Evolutionary conservation across 2,888 invertebrate genomes (phyloP), one percentile per base, ranked within the genome.

Genomic region (Synanthedon formicaeformis): DNA sequence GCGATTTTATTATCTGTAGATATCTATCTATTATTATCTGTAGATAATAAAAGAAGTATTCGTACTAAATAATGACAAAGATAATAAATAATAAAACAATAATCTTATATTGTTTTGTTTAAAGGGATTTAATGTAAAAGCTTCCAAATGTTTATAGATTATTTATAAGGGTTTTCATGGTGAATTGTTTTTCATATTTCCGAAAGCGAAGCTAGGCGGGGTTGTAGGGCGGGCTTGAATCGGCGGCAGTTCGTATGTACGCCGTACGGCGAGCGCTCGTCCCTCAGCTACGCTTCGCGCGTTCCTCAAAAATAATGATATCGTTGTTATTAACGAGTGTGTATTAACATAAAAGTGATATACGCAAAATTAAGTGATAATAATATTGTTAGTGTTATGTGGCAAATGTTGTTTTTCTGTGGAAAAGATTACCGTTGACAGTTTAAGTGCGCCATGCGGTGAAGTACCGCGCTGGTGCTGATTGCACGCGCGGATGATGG

Each of bases 401-500:
- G 58, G 55, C 54, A 40, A 59, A 55, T 50, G 55, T 54, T 61
- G 66, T 63, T 60, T 67, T 62, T 40, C 12, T 60, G 52, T 65
- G 70, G 65, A 66, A 61, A 58, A 66, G 69, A 68, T 65, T 62
- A 58, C 60, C 61, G 69, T 66, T 72, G 48, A 23, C 23, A 41
- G 51, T 52, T 51, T 51, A 48, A 75, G 75, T 75, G 79, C 78
- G 77, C 77, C 79, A 87, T 87, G 86, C 82, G 80, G 79, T 87
- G 80, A 84, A 71, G 67, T 34, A 34, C 34, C 69, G 72, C 73
- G 66, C 64, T 65, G 74, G 72, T 76, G 76, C 75, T 69, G 56
- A 59, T 65, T 68, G 67, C 73, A 66, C 70, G 68, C 71, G 66
- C 69, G 86, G 88, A 90, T 90, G 14, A 93, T 93, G 93, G 93